Percentiles rank a stretch among this genome's conserved stretches.
phyloP scores from a whole-genome alignment of 2,888 invertebrate genomes.

The Harpalus rufipes region DNA sequence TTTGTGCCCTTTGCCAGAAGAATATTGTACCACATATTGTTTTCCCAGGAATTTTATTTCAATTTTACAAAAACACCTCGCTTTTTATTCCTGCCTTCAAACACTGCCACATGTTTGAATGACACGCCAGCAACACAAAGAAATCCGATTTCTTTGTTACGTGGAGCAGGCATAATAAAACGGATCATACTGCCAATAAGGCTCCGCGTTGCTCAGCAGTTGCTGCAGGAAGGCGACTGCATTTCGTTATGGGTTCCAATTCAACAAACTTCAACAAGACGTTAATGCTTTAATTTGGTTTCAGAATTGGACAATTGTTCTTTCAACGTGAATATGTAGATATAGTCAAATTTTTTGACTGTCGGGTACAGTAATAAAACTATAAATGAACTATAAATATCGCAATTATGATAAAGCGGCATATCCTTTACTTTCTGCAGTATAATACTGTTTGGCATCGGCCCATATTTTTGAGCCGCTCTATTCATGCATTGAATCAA shows the following conservation, averaged over 20 bases:
- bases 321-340: too few species aligned
- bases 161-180: neutral
- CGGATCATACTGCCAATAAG: constrained; percentile 1
- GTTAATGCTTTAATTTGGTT: too few species aligned
- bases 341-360: too few species aligned
- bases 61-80: constrained; percentile 27
- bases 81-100: constrained; percentile 2
- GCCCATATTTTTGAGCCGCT: too few species aligned
- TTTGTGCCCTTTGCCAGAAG: constrained; percentile 19
- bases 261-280: neutral
- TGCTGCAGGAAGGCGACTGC: too few species aligned
- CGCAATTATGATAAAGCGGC: too few species aligned
- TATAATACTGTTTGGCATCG: too few species aligned
- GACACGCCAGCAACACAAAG: neutral
- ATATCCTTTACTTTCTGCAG: too few species aligned
- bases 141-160: constrained; percentile 2
- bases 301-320: too few species aligned
- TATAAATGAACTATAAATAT: too few species aligned
- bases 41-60: constrained; percentile 17
- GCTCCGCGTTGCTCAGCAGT: neutral
- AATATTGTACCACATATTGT: constrained; percentile 35
- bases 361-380: too few species aligned
- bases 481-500: too few species aligned
- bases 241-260: neutral
- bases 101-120: neutral